Evolutionary conservation across 1,140 invertebrate genomes (phyloP).

Genomic region (Dryas iulia): DNA sequence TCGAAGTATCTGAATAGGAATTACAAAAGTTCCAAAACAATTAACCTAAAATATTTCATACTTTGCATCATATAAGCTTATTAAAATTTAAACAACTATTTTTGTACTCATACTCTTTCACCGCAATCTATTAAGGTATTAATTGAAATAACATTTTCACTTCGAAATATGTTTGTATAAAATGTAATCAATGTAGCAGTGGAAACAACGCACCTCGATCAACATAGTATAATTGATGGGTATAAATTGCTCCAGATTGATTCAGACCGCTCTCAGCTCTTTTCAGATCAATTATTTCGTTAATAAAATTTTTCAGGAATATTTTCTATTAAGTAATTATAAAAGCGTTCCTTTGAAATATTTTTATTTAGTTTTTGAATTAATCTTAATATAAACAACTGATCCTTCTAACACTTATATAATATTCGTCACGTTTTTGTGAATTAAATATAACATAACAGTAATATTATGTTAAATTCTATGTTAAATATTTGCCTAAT

Average conservation of each 20-base stretch:
- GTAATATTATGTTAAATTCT: too few relatives aligned
- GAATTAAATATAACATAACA: too few relatives aligned
- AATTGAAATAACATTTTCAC: background rate
- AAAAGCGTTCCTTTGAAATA: background rate
- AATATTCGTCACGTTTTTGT: too few relatives aligned
- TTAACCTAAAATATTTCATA: too few relatives aligned
- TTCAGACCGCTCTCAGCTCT: background rate
- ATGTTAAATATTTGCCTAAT: too few relatives aligned
- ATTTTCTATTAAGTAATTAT: background rate
- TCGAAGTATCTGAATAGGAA: too few relatives aligned
- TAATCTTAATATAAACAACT: too few relatives aligned
- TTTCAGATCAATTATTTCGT: slow-evolving; percentile 5
- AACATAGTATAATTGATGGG: slow-evolving; percentile 2
- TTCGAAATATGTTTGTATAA: background rate
- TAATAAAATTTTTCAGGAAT: background rate
- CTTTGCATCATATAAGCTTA: background rate
- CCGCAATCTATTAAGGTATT: background rate
- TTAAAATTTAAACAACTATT: background rate
- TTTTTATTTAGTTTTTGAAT: background rate
- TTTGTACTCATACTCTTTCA: background rate
- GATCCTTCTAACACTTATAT: too few relatives aligned
- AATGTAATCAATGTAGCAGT: background rate
- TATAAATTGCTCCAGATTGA: slow-evolving; percentile 14
- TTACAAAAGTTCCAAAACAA: background rate
- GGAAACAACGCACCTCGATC: background rate